A percentile compares a stretch with the other conserved stretches of the same genome.
phyloP scores from a whole-genome alignment of 1,140 invertebrate species.

The Coelopa frigida region DNA sequence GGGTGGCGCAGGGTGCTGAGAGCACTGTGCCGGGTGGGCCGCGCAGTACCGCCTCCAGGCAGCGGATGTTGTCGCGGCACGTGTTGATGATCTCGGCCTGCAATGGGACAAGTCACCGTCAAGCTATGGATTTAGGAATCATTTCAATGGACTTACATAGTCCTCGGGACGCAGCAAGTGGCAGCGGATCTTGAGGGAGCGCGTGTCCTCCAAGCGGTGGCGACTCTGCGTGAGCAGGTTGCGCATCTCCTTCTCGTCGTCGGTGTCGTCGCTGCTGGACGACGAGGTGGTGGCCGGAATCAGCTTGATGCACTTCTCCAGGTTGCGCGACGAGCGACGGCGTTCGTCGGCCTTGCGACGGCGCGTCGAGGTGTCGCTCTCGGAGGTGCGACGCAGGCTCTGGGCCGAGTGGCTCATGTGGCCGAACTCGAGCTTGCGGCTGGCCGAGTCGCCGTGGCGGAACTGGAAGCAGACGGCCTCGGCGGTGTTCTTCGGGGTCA shows the following conservation, averaged over 20 bases:
- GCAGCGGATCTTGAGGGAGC: conserved; percentile 38
- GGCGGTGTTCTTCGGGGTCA: conserved; percentile 27
- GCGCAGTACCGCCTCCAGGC: conserved; percentile 53
- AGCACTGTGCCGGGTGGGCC: conserved; percentile 40
- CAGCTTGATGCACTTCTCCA: conserved; percentile 38
- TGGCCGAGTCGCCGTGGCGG: conserved; percentile 24
- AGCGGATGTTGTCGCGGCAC: conserved; percentile 66
- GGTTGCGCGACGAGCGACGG: conserved; percentile 34
- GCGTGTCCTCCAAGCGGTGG: conserved; percentile 36
- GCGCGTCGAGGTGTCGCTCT: conserved; percentile 39
- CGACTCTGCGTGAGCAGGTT: conserved; percentile 35
- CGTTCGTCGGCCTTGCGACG: conserved; percentile 38
- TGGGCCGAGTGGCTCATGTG: conserved; percentile 39
- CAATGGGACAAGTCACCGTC: conserved; percentile 8
- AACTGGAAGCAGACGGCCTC: conserved; percentile 9
- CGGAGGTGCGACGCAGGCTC: conserved; percentile 37
- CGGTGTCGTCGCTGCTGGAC: conserved; percentile 32
- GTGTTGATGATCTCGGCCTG: conserved; percentile 68
- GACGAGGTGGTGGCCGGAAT: conserved; percentile 33
- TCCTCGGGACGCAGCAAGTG: conserved; percentile 41
- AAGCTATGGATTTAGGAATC: neutral
- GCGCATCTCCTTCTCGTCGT: conserved; percentile 42
- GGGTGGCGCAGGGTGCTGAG: conserved; percentile 31
- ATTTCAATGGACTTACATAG: conserved; percentile 32
- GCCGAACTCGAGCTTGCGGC: conserved; percentile 37